Percentiles rank a stretch among this genome's conserved stretches.
Conservation (phyloP, 2,888 invertebrate genomes). For the Erebia palarica region DNA sequence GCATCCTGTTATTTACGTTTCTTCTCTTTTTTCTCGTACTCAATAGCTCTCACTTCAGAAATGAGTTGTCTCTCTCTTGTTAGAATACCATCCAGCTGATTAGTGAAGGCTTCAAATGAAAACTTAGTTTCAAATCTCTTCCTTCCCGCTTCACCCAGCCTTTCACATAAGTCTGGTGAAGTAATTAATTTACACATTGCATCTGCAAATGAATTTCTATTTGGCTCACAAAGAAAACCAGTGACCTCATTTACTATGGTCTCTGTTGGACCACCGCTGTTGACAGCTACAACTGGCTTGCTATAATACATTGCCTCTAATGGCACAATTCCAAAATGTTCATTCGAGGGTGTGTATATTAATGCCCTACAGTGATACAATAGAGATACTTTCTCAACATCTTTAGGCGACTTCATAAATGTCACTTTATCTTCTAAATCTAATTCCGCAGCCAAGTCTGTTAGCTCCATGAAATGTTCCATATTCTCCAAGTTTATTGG, state of each 20-base stretch:
- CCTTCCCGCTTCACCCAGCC: conserved; percentile 89
- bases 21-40: conserved; percentile 64
- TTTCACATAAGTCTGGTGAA: conserved; percentile 82
- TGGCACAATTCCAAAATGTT: conserved; percentile 99
- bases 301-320: conserved; percentile 98
- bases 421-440: conserved; percentile 88
- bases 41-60: conserved; percentile 69
- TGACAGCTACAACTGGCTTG: conserved; percentile 97
- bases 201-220: conserved; percentile 87
- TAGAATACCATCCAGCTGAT: conserved; percentile 83
- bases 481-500: conserved; percentile 93
- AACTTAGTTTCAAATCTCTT: conserved; percentile 90
- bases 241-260: conserved; percentile 91
- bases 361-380: conserved; percentile 90
- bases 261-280: conserved; percentile 97
- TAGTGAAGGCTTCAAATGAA: conserved; percentile 91
- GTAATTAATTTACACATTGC: conserved; percentile 88
- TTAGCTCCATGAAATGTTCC: conserved; percentile 90
- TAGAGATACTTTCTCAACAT: conserved; percentile 91
- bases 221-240: conserved; percentile 90
- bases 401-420: conserved; percentile 94
- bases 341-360: conserved; percentile 97
- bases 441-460: conserved; percentile 84
- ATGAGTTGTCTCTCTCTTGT: conserved; percentile 71
- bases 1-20: conserved; percentile 72